phyloP scores from a whole-genome alignment of 1,140 invertebrate species.

The Gryllus bimaculatus region DNA sequence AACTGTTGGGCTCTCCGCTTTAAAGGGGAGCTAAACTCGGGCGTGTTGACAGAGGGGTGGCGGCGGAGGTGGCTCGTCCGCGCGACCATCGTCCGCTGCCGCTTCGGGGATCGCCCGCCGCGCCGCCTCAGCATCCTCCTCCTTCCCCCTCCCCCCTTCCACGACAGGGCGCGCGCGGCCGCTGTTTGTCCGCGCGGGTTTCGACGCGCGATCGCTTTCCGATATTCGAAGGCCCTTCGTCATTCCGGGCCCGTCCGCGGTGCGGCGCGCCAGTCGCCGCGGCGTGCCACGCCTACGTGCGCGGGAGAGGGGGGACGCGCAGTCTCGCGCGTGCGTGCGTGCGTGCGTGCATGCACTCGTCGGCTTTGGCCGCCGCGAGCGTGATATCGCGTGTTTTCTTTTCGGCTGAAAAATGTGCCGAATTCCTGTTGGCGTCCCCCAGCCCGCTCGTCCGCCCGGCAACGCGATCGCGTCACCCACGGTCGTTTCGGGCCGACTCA shows the following conservation, averaged over 20 bases:
- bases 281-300: background rate
- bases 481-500: too few species aligned
- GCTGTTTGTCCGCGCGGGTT: background rate
- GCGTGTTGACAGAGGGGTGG: background rate
- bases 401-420: background rate
- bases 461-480: too few species aligned
- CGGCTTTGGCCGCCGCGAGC: background rate
- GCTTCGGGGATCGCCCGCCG: background rate
- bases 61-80: background rate
- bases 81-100: background rate
- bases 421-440: background rate
- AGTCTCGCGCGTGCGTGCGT: background rate
- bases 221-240: background rate
- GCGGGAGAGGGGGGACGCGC: too few species aligned
- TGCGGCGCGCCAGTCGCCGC: too few species aligned
- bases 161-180: too few species aligned
- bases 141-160: too few species aligned
- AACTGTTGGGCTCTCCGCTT: background rate
- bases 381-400: background rate
- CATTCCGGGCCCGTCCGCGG: background rate
- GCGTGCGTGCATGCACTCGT: background rate
- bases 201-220: background rate
- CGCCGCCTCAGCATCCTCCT: background rate
- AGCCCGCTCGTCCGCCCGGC: background rate
- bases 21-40: background rate